Evolutionary conservation across 37 sponge, comb jelly and placozoan genomes (phyloP).

Genomic region (Corticium candelabrum): DNA sequence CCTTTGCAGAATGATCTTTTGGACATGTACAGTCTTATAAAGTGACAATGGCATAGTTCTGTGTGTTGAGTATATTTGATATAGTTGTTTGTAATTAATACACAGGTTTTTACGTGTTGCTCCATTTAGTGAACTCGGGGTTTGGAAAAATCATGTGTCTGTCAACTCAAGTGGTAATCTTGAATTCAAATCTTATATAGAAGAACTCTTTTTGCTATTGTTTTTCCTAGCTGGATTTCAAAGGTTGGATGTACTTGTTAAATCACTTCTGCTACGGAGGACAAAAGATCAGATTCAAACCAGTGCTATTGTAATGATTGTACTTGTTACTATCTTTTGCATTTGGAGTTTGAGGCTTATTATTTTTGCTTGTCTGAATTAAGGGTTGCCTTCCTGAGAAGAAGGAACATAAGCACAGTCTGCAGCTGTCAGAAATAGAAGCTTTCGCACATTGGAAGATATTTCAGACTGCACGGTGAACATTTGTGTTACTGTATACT

Average conservation of each 20-base stretch:
- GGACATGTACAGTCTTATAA: conserved; percentile 63
- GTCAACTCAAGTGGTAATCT: no score
- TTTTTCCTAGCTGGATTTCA: no score
- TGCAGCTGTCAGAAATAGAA: conserved; percentile 30
- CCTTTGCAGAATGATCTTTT: conserved; percentile 67
- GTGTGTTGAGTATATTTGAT: no score
- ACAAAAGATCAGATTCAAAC: no score
- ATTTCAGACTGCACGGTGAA: conserved; percentile 38
- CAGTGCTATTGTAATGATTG: no score
- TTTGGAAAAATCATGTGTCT: no score
- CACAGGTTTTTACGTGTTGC: conserved; percentile 56
- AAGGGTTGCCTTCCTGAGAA: conserved; percentile 43
- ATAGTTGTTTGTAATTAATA: no score
- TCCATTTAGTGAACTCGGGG: conserved; percentile 53
- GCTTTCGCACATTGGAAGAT: conserved; percentile 28
- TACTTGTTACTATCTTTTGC: no score
- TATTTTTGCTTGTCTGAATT: background rate
- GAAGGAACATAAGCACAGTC: conserved; percentile 17
- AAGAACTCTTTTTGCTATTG: background rate
- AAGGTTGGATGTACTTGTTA: no score
- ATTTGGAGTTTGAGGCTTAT: no score
- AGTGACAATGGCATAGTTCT: conserved; percentile 12
- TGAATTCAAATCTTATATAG: background rate
- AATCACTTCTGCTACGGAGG: no score
- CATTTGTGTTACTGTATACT: no score